Evolutionary conservation across 2,888 invertebrate genomes (phyloP).

Genomic region (Torymus texanus): DNA sequence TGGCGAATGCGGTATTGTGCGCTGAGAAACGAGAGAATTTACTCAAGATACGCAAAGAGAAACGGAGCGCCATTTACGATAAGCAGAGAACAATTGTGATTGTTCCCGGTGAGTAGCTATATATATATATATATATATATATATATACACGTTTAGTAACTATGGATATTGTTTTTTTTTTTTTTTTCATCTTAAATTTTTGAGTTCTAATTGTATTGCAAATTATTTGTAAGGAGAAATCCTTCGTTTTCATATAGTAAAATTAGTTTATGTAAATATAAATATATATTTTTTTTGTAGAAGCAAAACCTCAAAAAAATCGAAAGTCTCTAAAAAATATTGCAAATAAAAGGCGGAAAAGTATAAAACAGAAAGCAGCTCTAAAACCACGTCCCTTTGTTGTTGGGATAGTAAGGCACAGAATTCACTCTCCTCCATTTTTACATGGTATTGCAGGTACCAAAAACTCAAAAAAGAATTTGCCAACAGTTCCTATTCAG

Average conservation of each 20-base stretch:
- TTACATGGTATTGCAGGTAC: constrained; percentile 17
- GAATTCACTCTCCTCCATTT: constrained; percentile 49
- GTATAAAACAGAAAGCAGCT: constrained; percentile 3
- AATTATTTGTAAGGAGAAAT: too few relatives aligned
- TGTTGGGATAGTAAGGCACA: constrained; percentile 42
- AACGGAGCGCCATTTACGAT: constrained; percentile 1
- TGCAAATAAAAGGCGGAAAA: not conserved
- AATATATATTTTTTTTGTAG: too few relatives aligned
- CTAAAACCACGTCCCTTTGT: constrained; percentile 27
- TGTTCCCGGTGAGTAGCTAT: too few relatives aligned
- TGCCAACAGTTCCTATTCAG: not conserved
- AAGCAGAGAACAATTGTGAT: not conserved
- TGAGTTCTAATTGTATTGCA: too few relatives aligned
- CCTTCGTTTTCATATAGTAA: too few relatives aligned
- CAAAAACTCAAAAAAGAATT: not conserved
- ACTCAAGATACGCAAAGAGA: not conserved
- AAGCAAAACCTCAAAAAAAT: too few relatives aligned
- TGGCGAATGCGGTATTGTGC: not conserved
- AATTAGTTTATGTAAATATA: too few relatives aligned
- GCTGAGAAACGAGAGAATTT: constrained; percentile 1
- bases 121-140: too few relatives aligned
- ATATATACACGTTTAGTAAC: too few relatives aligned
- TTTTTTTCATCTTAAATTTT: too few relatives aligned
- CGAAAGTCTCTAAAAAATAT: not conserved
- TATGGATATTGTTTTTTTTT: too few relatives aligned